Base-by-base conservation (phyloP, 2,797 vertebrate species). In the Microhierax caerulescens region DNA sequence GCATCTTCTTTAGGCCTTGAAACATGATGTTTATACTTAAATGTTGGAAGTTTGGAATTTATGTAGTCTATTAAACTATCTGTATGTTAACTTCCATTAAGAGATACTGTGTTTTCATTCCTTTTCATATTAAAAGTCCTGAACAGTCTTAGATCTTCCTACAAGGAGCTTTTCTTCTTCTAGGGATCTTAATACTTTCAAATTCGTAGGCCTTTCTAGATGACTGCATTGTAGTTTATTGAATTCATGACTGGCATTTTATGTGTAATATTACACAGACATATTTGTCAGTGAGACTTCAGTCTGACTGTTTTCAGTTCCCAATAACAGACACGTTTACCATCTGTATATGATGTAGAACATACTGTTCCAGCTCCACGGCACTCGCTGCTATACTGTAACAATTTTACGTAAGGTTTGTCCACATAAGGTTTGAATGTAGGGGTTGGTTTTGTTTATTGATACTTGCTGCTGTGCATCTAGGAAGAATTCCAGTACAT, bases 361-460 rank as follows among this genome's bases (percentile, higher is more conserved):
- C 47, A 37, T 28, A 18, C 25, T 69, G 16, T 73, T 77, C 50
- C 75, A 91, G 24, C 25, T 67, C 54, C 20, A 19, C 36, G 39
- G 57, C 11, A 47, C 85, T 95, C 73, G 15, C 17, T 70, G 30
- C 43, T 45, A 4, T 23, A 28, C 22, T 43, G 7, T 24, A 48
- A 54, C 47, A 75, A 32, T 61, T 74, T 90, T 88, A 69, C 34
- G 30, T 34, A 2, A 45, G 13, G 4, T 73, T 83, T 88, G 50
- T 43, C 18, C 41, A n/a, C 22, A 2, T 30, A 39, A 65, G 19
- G 4, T 34, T 39, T 1, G 0, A 4, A 9, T 59, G 3, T 24
- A 8, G 11, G 47, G 24, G 3, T 41, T 67, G 19, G 3, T 89
- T 86, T 27, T 78, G 13, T 47, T 93, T 79, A 39, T 32, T 77